Evolutionary conservation across 1,140 invertebrate species (phyloP), one percentile per base, ranked within the genome.

Genomic region (Drosophila ficusphila): DNA sequence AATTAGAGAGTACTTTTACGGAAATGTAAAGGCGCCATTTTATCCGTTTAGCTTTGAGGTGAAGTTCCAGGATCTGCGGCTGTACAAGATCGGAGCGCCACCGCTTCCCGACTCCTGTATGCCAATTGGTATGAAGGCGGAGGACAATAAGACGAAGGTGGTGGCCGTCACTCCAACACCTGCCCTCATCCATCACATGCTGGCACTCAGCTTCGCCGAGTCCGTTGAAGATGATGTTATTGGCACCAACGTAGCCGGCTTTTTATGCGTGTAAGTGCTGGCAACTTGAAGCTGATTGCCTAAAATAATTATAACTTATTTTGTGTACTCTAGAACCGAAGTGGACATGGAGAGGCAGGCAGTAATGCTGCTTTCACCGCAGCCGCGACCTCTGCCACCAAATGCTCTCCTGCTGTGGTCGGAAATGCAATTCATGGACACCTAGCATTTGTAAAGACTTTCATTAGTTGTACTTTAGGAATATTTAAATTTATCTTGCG

Each of bases 1-100:
- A 39, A 96, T 99, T 12, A 92, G 96, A 39, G 96, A 99, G 92
- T 99, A 99, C 92, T 99, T 99, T 92, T 99, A 99, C 93, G 96
- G 98, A n/a, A 91, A 93, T 51, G 1, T 16, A 0, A 94, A 94
- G 72, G 95, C 95, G 8, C 96, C 96, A 0, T 94, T 98, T 12
- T 98, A 98, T 93, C 98, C 98, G 0, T 97, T 98, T 86, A 97
- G 96, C 2, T 97, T 98, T 91, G 97, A 98, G 91, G 94, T 98
- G 0, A 95, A 96, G 91, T 98, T 96, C 92, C 93, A 93, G 11
- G 97, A 99, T 73, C 93, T 98, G 0, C 96, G 96, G 78, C 94
- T 99, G 14, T 99, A 95, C 90, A 99, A 99, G 94, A 97, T 99
- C 86, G 98, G 98, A 21, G 97, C 97, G 0, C 97, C 98, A 0